Evolutionary conservation across 2,113 vertebrate species (phyloP).

Genomic region (Cettia cetti): DNA sequence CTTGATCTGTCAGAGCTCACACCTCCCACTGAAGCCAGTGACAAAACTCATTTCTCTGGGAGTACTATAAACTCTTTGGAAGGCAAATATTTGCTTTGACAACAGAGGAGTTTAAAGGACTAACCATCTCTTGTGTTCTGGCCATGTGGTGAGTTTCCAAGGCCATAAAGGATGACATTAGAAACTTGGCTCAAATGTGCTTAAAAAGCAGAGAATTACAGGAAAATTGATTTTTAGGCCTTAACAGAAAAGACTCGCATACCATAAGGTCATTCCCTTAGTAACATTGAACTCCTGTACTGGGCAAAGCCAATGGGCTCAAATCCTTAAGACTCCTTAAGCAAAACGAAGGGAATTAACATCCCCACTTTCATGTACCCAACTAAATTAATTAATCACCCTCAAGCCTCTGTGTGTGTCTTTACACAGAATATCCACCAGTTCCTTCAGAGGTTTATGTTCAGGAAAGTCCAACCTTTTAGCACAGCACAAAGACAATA

Average conservation of each 20-base stretch:
- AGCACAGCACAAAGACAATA: neutral
- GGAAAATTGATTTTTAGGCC: neutral
- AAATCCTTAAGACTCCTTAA: neutral
- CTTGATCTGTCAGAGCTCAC: neutral
- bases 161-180: neutral
- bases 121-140: neutral
- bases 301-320: neutral
- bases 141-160: neutral
- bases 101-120: neutral
- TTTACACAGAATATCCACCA: neutral
- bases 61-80: neutral
- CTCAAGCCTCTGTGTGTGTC: neutral
- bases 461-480: neutral
- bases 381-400: neutral
- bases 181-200: neutral
- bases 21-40: neutral
- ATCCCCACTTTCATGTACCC: neutral
- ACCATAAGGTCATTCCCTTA: neutral
- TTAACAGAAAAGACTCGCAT: neutral
- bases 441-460: neutral
- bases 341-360: neutral
- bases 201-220: neutral
- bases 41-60: neutral
- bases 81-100: conserved; percentile 3
- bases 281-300: neutral